Evolutionary conservation across 2,888 invertebrate species (phyloP).

Genomic region (Mongoloraphidia duomilia): DNA sequence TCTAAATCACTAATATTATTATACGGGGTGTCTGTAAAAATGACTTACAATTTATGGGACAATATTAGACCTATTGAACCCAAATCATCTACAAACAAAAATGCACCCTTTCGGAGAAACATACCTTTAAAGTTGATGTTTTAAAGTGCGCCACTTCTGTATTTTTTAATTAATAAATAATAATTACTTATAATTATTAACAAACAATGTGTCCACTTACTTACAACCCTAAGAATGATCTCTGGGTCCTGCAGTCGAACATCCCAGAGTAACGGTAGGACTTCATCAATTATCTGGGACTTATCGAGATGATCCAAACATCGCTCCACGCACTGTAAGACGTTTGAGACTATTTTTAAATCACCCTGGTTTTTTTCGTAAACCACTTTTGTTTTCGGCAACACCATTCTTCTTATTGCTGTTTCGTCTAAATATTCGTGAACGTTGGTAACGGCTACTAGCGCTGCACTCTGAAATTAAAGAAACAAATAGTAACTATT

Average conservation of each 20-base stretch:
- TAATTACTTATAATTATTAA: too few relatives aligned
- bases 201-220: slow-evolving; percentile 49
- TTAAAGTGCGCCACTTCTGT: too few relatives aligned
- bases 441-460: slow-evolving; percentile 75
- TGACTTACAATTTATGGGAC: too few relatives aligned
- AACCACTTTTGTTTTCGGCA: slow-evolving; percentile 68
- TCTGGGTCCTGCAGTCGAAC: slow-evolving; percentile 80
- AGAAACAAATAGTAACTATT: background rate
- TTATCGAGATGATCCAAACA: slow-evolving; percentile 74
- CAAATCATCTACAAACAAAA: too few relatives aligned
- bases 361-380: slow-evolving; percentile 70
- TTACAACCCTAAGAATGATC: slow-evolving; percentile 77
- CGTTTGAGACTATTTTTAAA: slow-evolving; percentile 64
- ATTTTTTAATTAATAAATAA: too few relatives aligned
- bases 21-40: too few relatives aligned
- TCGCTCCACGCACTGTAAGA: slow-evolving; percentile 64
- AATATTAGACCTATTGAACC: too few relatives aligned
- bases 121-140: too few relatives aligned
- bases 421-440: slow-evolving; percentile 72
- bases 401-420: slow-evolving; percentile 61
- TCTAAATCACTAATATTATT: too few relatives aligned
- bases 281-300: slow-evolving; percentile 76
- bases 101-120: too few relatives aligned
- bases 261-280: slow-evolving; percentile 75
- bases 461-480: slow-evolving; percentile 62